These are phyloP conservation scores for Formica selysi DNA, from an alignment of 1,140 invertebrate species.

Conservation along the genomic window DNA sequence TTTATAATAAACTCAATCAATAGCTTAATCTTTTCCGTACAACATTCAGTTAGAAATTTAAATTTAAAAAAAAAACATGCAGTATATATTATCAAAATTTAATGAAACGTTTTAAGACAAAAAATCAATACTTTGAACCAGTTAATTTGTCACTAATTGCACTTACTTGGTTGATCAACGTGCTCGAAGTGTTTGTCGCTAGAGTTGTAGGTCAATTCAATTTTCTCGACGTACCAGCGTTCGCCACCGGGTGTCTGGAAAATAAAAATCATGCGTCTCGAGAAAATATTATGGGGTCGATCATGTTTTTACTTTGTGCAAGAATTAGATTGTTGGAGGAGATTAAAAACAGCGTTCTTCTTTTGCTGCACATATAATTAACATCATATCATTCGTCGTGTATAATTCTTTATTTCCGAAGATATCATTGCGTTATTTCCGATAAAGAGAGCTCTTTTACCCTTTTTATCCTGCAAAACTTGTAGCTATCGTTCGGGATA, in stretches of 20 bases:
- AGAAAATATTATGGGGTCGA: not conserved
- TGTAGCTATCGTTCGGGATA: not conserved
- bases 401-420: not conserved
- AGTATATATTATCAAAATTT: not conserved
- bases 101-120: not conserved
- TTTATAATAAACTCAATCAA: not conserved
- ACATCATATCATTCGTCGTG: not conserved
- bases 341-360: not conserved
- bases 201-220: slow-evolving; percentile 89
- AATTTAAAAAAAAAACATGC: not conserved
- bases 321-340: not conserved
- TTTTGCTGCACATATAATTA: not conserved
- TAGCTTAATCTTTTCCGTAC: not conserved
- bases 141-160: not conserved
- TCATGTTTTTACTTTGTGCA: not conserved
- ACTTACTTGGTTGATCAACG: slow-evolving; percentile 86
- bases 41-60: not conserved
- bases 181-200: slow-evolving; percentile 87
- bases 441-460: not conserved
- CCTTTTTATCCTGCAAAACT: not conserved
- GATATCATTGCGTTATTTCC: not conserved
- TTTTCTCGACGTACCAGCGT: slow-evolving; percentile 93
- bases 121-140: not conserved
- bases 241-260: slow-evolving; percentile 93
- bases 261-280: slow-evolving; percentile 8